A percentile compares a stretch with the other conserved stretches of the same genome.
phyloP scores from a whole-genome alignment of 2,113 vertebrate genomes.

The Mus spicilegus region DNA sequence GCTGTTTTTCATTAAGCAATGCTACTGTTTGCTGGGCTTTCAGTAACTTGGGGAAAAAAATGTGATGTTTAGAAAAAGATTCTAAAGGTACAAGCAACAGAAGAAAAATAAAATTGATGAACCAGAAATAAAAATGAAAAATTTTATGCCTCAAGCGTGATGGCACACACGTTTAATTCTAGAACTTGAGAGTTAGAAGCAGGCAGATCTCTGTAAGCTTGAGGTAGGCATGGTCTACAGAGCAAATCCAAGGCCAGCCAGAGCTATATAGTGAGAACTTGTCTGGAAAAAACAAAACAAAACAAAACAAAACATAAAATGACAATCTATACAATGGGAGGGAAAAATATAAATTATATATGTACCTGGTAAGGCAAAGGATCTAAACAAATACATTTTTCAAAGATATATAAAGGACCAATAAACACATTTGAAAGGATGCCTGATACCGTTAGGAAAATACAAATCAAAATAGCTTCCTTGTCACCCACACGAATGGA shows the following conservation, averaged over 20 bases:
- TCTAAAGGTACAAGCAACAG: neutral
- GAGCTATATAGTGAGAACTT: neutral
- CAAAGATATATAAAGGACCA: neutral
- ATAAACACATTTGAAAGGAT: conserved; percentile 5
- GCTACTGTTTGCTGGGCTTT: neutral
- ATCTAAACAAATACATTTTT: neutral
- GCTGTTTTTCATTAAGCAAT: conserved; percentile 58
- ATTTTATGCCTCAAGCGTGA: neutral
- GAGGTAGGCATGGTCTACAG: neutral
- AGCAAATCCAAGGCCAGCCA: neutral
- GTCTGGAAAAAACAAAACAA: neutral
- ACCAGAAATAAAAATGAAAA: conserved; percentile 39
- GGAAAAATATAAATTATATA: neutral
- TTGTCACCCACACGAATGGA: neutral
- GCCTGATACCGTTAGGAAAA: conserved; percentile 25
- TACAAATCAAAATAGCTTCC: conserved; percentile 17
- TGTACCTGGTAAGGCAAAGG: neutral
- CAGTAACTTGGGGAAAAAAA: neutral
- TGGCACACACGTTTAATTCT: neutral
- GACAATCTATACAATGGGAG: neutral
- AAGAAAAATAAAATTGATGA: neutral
- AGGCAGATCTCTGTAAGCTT: neutral
- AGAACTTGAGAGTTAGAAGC: neutral
- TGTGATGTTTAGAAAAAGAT: neutral
- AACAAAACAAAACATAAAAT: neutral